A percentile compares a stretch with the other conserved stretches of the same genome.
These are phyloP conservation scores for Pan paniscus DNA, from an alignment of 2,113 vertebrate genomes.

Conservation along the genomic window DNA sequence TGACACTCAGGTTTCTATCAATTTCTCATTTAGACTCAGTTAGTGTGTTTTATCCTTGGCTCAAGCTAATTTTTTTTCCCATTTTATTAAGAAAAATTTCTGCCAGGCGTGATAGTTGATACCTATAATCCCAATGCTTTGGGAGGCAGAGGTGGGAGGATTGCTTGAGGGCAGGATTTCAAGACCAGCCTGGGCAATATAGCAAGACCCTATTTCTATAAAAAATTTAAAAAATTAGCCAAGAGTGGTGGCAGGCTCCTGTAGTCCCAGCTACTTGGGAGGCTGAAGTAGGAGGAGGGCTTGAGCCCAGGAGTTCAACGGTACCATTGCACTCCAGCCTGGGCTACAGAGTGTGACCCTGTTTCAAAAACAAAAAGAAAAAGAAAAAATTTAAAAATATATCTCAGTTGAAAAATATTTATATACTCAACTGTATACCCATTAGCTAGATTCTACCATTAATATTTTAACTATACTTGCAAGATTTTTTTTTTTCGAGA, in stretches of 20 bases:
- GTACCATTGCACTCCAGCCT: neutral
- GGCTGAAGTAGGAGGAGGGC: neutral
- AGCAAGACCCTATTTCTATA: neutral
- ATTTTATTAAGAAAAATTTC: neutral
- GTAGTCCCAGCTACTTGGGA: neutral
- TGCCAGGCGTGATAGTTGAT: neutral
- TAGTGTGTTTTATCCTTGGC: neutral
- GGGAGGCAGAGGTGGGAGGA: neutral
- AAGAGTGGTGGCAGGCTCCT: neutral
- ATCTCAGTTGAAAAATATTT: neutral
- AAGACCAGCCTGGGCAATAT: neutral
- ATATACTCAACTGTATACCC: neutral
- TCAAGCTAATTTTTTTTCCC: neutral
- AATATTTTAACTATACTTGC: neutral
- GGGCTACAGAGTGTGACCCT: neutral
- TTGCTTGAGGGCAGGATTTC: neutral
- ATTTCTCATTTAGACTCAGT: neutral
- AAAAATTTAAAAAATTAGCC: neutral
- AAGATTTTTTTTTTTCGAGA: neutral
- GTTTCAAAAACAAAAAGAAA: neutral
- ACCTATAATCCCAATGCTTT: neutral
- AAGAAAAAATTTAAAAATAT: no score
- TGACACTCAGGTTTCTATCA: neutral
- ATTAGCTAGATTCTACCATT: neutral
- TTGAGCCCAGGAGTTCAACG: neutral